Base-by-base conservation (phyloP, 2,888 invertebrate genomes). In the Xestobium rufovillosum region DNA sequence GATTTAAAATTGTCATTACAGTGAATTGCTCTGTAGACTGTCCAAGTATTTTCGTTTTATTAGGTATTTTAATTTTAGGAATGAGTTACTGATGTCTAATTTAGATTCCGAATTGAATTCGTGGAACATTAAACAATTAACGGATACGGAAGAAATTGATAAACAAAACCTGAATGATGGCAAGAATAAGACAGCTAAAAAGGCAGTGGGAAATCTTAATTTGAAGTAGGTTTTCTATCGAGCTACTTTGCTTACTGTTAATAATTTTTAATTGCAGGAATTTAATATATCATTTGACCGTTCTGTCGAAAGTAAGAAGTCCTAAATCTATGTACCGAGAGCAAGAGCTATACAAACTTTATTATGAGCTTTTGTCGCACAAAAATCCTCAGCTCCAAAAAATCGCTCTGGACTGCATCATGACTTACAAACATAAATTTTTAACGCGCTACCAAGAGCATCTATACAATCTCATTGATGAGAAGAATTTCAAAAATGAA, bases 401-500 rank as follows among this genome's bases (percentile, higher is more conserved):
- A 60, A 73, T 77, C 34, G 87, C 94, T 0, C 65, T 97, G 26
- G 83, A 86, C 55, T 96, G 94, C 59, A 64, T 97, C 2, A 68
- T 89, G 51, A 79, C 85, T 1, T 96, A 94, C 63, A 89, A 86
- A 59, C 76, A 80, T 45, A 85, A 85, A 56, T 80, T 77, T 54
- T 58, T 95, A 4, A 59, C 69, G 0, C 81, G 85, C 0, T 94
- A 96, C 58, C 85, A 84, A 59, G 80, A 78, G 26, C 78, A 88
- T 53, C 67, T 97, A 31, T 76, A 81, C 47, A 78, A 80, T 42
- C 68, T 96, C 34, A 73, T 94, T 3, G 85, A 91, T 55, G 90
- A 94, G 46, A 84, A 85, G 50, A 85, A 83, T 47, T 83, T 96
- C 49, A 88, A 87, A 67, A 80, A 83, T 52, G 89, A 91, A 63